Conservation (phyloP, 2,888 invertebrate species). For the Auanema sp. region DNA sequence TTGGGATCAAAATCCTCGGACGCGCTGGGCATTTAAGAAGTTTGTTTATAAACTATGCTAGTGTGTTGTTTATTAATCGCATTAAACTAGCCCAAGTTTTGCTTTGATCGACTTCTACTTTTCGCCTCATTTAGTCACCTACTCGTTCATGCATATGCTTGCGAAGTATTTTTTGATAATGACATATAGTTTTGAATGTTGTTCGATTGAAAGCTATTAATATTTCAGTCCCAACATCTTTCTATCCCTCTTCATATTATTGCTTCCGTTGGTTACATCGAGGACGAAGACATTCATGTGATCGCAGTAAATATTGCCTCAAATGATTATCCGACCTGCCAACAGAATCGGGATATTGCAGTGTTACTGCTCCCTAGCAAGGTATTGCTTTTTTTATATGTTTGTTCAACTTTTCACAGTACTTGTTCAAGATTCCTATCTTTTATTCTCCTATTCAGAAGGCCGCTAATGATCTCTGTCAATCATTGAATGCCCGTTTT, state of each 20-base stretch:
- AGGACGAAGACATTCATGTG: slow-evolving; percentile 12
- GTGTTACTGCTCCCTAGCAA: background rate
- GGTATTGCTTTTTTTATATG: slow-evolving; percentile 4
- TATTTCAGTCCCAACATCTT: slow-evolving; percentile 4
- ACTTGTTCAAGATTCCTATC: background rate
- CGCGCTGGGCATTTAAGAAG: too few relatives aligned
- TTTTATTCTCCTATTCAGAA: slow-evolving; percentile 2
- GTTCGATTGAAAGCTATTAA: background rate
- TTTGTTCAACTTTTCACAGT: background rate
- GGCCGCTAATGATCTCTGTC: slow-evolving; percentile 11
- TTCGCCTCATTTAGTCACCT: too few relatives aligned
- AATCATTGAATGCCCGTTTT: slow-evolving; percentile 8
- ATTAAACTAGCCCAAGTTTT: too few relatives aligned
- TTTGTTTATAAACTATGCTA: too few relatives aligned
- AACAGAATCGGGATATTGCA: slow-evolving; percentile 19
- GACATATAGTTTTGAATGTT: background rate
- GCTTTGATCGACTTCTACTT: too few relatives aligned
- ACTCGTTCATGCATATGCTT: too few relatives aligned
- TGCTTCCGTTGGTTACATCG: slow-evolving; percentile 18
- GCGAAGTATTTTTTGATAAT: slow-evolving; percentile 4
- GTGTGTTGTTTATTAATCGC: too few relatives aligned
- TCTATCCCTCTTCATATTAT: slow-evolving; percentile 16
- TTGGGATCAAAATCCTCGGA: too few relatives aligned
- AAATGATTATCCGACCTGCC: slow-evolving; percentile 8
- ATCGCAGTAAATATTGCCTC: slow-evolving; percentile 18